Evolutionary conservation across 2,797 vertebrate species (phyloP), one percentile per base, ranked within the genome.

Genomic region (Mareca penelope): DNA sequence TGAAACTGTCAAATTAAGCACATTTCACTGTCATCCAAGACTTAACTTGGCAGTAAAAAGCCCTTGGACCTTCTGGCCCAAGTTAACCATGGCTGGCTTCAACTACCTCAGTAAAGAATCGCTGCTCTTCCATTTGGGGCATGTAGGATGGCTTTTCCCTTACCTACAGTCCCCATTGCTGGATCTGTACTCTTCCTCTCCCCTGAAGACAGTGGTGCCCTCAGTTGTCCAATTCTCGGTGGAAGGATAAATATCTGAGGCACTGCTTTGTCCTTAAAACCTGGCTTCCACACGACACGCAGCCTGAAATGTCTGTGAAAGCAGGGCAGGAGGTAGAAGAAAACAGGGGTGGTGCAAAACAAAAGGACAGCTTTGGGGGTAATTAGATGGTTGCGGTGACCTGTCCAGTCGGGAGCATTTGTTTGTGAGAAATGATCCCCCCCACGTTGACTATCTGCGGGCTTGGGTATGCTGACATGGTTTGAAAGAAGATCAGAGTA

Each of bases 21-120:
- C 84, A 80, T 97, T 95, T 97, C 93, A 94, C 94, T 96, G 95
- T 96, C 94, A 96, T 80, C 78, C 65, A 75, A 80, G 87, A 91
- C 87, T 96, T 94, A 93, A 96, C 94, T 95, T 96, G 94, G 94
- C 92, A 96, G 85, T 84, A 77, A 88, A 93, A 73, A 95, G 72
- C 94, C 84, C 81, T 94, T 94, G 94, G 95, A 96, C 95, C 94
- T 96, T 96, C 94, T 96, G 96, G 96, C 92, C 95, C 55, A 67
- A 94, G 93, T 95, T 96, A 95, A 95, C 89, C 93, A 91, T 2
- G 35, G 82, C 71, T 96, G 94, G 85, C 89, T 95, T 91, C 93
- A 92, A 63, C 80, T 96, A 83, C 80, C 79, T 71, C 9, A 67
- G 57, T 53, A 26, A 87, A 59, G 68, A 92, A 80, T 56, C 69